A percentile compares a stretch with the other conserved stretches of the same genome.
phyloP scores from a whole-genome alignment of 2,888 invertebrate species.

The Rhingia campestris region DNA sequence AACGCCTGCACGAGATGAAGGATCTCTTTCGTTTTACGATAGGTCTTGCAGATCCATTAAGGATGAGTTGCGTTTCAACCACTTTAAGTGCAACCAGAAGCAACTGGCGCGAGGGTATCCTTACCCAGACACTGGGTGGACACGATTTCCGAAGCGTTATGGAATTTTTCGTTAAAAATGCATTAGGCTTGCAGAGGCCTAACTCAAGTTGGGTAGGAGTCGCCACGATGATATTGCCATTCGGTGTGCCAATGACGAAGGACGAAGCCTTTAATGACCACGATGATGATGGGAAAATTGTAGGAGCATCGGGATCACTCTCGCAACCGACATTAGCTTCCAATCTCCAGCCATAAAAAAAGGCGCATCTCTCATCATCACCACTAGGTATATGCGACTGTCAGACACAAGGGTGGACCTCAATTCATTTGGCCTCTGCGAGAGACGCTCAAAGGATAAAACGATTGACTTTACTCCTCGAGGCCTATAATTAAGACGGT shows the following conservation, averaged over 20 bases:
- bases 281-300: conserved; percentile 56
- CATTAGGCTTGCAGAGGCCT: conserved; percentile 29
- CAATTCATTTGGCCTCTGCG: conserved; percentile 62
- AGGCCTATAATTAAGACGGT: conserved; percentile 74
- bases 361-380: conserved; percentile 32
- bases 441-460: conserved; percentile 67
- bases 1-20: background rate
- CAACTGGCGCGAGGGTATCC: conserved; percentile 44
- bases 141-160: conserved; percentile 66
- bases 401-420: conserved; percentile 40
- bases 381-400: conserved; percentile 5
- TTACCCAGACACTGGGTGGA: conserved; percentile 64
- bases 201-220: conserved; percentile 52
- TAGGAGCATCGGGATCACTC: conserved; percentile 23
- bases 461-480: conserved; percentile 71
- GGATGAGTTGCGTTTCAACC: conserved; percentile 5
- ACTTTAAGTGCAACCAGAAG: conserved; percentile 60
- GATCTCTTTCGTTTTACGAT: conserved; percentile 57
- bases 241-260: conserved; percentile 57
- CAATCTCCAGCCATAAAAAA: conserved; percentile 31
- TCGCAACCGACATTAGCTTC: conserved; percentile 36
- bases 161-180: conserved; percentile 47
- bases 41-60: conserved; percentile 39
- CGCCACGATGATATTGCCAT: conserved; percentile 58
- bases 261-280: conserved; percentile 66